A percentile compares a stretch with the other conserved stretches of the same genome.
These are phyloP conservation scores for Axis porcinus DNA, from an alignment of 2,113 vertebrate genomes.

Conservation along the genomic window DNA sequence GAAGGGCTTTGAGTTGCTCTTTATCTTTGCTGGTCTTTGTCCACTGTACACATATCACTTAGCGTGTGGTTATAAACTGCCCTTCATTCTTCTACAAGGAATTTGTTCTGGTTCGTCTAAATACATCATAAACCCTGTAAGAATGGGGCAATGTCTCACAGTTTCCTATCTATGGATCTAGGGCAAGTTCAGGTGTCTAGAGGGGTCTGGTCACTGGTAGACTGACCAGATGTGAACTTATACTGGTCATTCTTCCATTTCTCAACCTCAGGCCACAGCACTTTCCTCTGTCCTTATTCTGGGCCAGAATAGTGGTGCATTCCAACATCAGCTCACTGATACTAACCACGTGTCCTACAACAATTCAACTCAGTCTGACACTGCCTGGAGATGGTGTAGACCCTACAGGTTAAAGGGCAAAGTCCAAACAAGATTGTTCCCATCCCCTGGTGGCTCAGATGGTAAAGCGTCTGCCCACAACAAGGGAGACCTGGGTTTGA, in stretches of 20 bases:
- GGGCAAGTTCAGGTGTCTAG: background rate
- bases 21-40: background rate
- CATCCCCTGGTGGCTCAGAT: background rate
- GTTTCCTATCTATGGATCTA: background rate
- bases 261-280: background rate
- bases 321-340: background rate
- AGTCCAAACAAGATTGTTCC: background rate
- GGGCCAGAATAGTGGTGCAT: background rate
- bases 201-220: background rate
- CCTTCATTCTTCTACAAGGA: background rate
- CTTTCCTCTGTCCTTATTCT: background rate
- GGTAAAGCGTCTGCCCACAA: background rate
- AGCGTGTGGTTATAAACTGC: fast-evolving
- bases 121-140: background rate
- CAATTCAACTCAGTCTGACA: background rate
- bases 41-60: fast-evolving
- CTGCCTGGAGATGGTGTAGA: background rate
- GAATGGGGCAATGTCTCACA: background rate
- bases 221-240: background rate
- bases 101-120: background rate
- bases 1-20: background rate
- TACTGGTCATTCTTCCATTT: background rate
- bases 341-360: background rate
- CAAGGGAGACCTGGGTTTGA: background rate
- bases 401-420: too few species aligned